Evolutionary conservation across 2,797 vertebrate species (phyloP).

Genomic region (Acanthiza pusilla): DNA sequence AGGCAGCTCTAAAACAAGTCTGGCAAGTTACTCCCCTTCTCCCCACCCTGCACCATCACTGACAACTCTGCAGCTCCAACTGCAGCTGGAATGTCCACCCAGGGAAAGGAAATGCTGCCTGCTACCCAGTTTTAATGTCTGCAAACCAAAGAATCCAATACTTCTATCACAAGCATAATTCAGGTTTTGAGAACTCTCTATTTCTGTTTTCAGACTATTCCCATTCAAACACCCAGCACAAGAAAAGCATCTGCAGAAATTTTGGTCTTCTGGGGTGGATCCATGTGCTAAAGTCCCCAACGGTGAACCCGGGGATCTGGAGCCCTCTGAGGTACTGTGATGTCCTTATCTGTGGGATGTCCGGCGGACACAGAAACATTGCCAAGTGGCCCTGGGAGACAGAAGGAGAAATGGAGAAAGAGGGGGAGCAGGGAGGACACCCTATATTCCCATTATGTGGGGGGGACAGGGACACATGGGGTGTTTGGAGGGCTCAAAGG

Average conservation of each 20-base stretch:
- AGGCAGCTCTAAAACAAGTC: neutral
- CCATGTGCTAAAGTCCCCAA: neutral
- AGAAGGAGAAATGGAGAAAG: neutral
- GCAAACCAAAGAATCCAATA: neutral
- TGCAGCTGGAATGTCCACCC: neutral
- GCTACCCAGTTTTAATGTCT: neutral
- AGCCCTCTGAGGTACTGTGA: neutral
- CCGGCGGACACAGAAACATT: rapidly evolving
- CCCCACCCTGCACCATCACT: neutral
- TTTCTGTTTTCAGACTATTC: neutral
- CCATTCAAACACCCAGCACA: neutral
- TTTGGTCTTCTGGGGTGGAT: neutral
- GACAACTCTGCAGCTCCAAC: neutral
- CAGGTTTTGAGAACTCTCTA: neutral
- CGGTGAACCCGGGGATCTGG: neutral
- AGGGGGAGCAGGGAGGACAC: neutral
- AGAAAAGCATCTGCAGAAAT: neutral
- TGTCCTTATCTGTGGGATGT: neutral
- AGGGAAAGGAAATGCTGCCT: neutral
- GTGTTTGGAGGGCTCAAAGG: neutral
- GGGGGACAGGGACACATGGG: neutral
- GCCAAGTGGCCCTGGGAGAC: neutral
- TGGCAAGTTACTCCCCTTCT: neutral
- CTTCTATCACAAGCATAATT: neutral
- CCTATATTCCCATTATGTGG: rapidly evolving